Base-by-base conservation (phyloP, 2,888 invertebrate species). In the Dusona sp. region DNA sequence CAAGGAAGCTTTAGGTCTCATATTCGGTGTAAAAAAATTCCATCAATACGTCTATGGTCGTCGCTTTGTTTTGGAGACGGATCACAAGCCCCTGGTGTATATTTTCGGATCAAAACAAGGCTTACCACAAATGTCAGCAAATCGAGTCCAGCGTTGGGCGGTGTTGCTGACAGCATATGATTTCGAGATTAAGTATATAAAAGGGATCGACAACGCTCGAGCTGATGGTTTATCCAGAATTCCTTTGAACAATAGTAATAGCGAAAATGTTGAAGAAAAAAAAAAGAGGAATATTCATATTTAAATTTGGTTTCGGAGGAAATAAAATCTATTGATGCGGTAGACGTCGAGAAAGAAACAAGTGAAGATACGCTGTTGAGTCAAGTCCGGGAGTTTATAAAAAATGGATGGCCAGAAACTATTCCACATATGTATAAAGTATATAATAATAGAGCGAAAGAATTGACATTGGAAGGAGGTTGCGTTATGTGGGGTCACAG, bases 1-100 rank as follows among this genome's bases (percentile, higher is more conserved):
- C 65, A 85, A 85, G 29, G 90, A 91, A 88, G 93, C 94, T 45
- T 88, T 93, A 42, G 88, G 91, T 25, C 86, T 94, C 2, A 88
- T 94, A n/a, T 94, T 90, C 22, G 79, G 72, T 4, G 68, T 79
- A 0, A 83, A 70, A 13, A 74, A 67, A 8, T 85, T 82, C 22
- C 74, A 85, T 57, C 83, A 85, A 19, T 83, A 65, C 68, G 61
- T 83, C 36, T 79, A 64, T 19, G 86, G 77, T 6, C 79, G 65
- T n/a, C n/a, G 51, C 19, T 83, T 86, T 65, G 29, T 72, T n/a
- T 54, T 86, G 25, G 79, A 79, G 33, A 79, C 81, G 4, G 81
- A 87, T 65, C 84, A 87, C 45, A 87, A 84, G 51, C 84, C 79
- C 1, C 29, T 87, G n/a, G 42, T 68, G n/a, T 82, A 79, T n/a